Evolutionary conservation across 2,888 invertebrate species (phyloP).

Genomic region (Chaitophorus viminalis): DNA sequence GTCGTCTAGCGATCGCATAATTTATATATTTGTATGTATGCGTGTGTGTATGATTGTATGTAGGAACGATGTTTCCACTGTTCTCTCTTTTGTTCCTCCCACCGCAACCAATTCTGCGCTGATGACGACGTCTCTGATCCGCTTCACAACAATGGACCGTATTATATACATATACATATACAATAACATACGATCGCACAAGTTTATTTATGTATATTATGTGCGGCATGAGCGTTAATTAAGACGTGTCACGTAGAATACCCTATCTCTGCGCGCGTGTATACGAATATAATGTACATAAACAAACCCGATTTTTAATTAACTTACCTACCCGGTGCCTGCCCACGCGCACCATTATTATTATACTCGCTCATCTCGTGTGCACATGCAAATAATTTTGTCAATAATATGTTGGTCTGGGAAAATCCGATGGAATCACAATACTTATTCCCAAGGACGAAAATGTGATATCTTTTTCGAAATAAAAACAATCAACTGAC

Average conservation of each 20-base stretch:
- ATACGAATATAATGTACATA: neutral
- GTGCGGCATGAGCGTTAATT: constrained; percentile 32
- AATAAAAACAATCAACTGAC: too few species aligned
- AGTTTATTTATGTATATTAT: too few species aligned
- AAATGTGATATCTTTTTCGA: too few species aligned
- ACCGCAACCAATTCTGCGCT: neutral
- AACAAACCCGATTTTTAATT: neutral
- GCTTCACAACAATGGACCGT: constrained; percentile 35
- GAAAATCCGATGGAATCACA: too few species aligned
- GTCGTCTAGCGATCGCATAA: neutral
- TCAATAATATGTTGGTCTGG: too few species aligned
- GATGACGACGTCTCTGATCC: constrained; percentile 1
- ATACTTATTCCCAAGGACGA: too few species aligned
- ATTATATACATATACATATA: neutral
- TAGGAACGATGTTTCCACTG: neutral
- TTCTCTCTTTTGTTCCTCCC: neutral
- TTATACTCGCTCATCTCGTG: neutral
- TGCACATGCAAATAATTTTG: too few species aligned
- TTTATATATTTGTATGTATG: neutral
- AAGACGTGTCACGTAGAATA: constrained; percentile 47
- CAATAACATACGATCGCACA: neutral
- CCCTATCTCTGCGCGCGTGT: neutral
- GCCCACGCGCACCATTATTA: neutral
- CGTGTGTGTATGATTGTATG: neutral
- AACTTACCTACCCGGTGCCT: neutral